Evolutionary conservation across 2,113 vertebrate genomes (phyloP), one percentile per base, ranked within the genome.

Genomic region (Rhinichthys klamathensis): DNA sequence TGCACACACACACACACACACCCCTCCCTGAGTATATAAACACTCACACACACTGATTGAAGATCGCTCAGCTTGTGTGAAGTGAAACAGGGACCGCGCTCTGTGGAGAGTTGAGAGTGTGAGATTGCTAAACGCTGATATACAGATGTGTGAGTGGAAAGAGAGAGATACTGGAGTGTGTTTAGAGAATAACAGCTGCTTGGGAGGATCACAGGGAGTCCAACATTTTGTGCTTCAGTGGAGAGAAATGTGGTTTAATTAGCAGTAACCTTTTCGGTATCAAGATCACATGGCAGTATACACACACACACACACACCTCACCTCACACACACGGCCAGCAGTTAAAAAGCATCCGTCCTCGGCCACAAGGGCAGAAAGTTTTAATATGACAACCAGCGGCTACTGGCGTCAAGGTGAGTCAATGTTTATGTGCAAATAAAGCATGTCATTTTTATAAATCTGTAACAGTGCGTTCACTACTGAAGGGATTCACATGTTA

Each of bases 181-280:
- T 81, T 84, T 51, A 30, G 44, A 54, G 77, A 84, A 78, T 56
- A 88, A 84, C 86, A 88, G 84, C 88, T 88, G 88, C 80, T 41
- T 72, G 16, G 56, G 77, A 80, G 54, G 74, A 69, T 76, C 86
- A 84, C 35, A 54, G 84, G 72, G 81, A 81, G 54, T 61, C 78
- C 69, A 74, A 58, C 65, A 84, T 87, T 87, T 67, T 89, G 82
- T 70, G 84, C 88, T 88, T 85, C 86, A 82, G 75, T 84, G 78
- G 49, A 86, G 82, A 88, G 75, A 79, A 86, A 84, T 84, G 84
- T 58, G 70, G 86, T 89, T 86, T 88, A 86, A 89, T 89, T 89
- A 88, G 86, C 86, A 86, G 77, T 89, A 89, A 87, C 84, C 86
- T 87, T 84, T 84, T 21, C 30, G 27, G 69, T 46, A 74, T 70